A percentile compares a stretch with the other conserved stretches of the same genome.
Conservation (phyloP, 2,888 invertebrate genomes). For the Lasioglossum zephyrum region DNA sequence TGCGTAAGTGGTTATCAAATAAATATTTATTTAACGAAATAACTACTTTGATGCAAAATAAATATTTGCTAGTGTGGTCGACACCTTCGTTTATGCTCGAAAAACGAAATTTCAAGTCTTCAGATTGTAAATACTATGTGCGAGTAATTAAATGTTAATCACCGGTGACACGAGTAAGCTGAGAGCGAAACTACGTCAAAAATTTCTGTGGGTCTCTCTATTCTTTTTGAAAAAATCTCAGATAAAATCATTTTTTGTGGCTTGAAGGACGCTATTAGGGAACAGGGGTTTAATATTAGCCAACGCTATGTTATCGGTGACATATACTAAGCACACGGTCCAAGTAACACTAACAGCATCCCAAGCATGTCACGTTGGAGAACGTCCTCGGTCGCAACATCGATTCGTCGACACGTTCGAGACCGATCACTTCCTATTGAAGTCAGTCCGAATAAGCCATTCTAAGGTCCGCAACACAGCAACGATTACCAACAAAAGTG, state of each 20-base stretch:
- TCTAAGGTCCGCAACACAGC: conserved; percentile 9
- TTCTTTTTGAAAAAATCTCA: background rate
- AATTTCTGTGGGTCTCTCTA: background rate
- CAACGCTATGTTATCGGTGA: conserved; percentile 31
- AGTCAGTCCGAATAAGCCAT: conserved; percentile 57
- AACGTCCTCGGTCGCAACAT: background rate
- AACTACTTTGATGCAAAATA: too few species aligned
- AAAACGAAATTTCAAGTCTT: too few species aligned
- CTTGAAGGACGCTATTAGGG: background rate
- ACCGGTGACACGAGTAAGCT: background rate
- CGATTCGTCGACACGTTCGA: conserved; percentile 11
- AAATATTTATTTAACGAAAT: too few species aligned
- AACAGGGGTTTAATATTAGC: conserved; percentile 25
- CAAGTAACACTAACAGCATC: conserved; percentile 9
- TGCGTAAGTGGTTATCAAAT: too few species aligned
- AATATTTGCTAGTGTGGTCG: too few species aligned
- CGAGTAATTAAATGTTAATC: background rate
- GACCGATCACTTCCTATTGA: conserved; percentile 50
- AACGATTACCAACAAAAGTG: conserved; percentile 7
- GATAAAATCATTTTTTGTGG: background rate
- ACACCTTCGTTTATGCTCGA: too few species aligned
- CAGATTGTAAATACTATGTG: too few species aligned
- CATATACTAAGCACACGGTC: conserved; percentile 30
- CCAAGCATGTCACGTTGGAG: background rate
- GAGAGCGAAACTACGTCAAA: background rate